Base-by-base conservation (phyloP, 2,113 vertebrate genomes). In the Gadus chalcogrammus region DNA sequence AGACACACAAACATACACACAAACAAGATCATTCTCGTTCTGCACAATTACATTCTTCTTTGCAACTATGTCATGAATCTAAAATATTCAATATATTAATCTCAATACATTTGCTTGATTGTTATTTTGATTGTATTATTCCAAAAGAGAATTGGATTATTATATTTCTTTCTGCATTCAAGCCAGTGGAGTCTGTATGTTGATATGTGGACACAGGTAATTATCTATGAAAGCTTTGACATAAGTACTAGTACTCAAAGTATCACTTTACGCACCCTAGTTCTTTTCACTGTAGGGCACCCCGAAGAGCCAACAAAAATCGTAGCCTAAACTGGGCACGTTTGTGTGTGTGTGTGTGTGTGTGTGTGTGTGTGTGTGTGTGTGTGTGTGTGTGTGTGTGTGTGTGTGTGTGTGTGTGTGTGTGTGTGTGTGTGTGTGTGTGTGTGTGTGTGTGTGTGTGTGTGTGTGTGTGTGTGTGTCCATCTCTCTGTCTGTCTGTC, bases 401-500 rank as follows among this genome's bases (percentile, higher is more conserved):
- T 35, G 31, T 35, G 6, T 35, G 31, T 35, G 31, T 35, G 13
- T 55, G n/a, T 24, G 15, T 55, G 52, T 55, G 52, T 55, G 52
- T 55, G 52, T 55, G 24, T 72, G 62, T 74, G 65, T 62, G 17
- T 42, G 52, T 55, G 52, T 55, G 52, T 55, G 52, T 69, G 56
- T 74, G 62, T 64, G 55, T 59, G 35, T 65, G 69, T 71, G 66
- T 73, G 68, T 42, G 68, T 70, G 68, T 70, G 20, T 69, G 68
- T 62, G 68, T 22, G 69, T 68, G 15, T 13, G 27, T 66, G 58
- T 27, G 56, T 16, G 66, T 72, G 62, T 73, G 65, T 63, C n/a
- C n/a, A n/a, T n/a, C n/a, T n/a, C n/a, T n/a, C 28, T 31, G 28
- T 31, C 28, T 31, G 28, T 31, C 28, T 31, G 28, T 31, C 28